Evolutionary conservation across 2,113 vertebrate species (phyloP).

Genomic region (Rhineura floridana): DNA sequence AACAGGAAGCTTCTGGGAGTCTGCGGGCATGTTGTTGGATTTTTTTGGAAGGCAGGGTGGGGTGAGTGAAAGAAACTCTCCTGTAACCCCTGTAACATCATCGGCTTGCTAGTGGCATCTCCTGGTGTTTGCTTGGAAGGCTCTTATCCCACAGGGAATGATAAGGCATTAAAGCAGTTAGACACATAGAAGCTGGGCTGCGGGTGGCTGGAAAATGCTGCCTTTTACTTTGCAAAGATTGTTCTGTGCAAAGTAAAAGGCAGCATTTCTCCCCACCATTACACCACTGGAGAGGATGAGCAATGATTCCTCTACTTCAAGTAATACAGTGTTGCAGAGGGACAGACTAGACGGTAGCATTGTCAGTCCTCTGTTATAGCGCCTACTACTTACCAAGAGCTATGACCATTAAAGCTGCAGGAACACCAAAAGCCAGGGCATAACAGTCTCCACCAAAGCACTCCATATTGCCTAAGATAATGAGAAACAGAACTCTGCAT

Average conservation of each 20-base stretch:
- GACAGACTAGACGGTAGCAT: background rate
- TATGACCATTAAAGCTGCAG: constrained; percentile 89
- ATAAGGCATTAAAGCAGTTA: background rate
- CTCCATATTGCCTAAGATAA: constrained; percentile 86
- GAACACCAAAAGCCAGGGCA: constrained; percentile 93
- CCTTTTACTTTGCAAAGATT: no score
- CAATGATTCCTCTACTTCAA: background rate
- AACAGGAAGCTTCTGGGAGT: constrained; percentile 16
- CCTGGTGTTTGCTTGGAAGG: constrained; percentile 42
- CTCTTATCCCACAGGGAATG: background rate
- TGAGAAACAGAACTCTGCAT: constrained; percentile 21
- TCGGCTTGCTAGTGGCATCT: background rate
- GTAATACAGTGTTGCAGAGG: background rate
- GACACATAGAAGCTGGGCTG: no score
- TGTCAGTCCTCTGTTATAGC: background rate
- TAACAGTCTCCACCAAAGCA: constrained; percentile 96
- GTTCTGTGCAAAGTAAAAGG: no score
- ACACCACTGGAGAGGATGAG: no score
- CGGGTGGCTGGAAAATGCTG: no score
- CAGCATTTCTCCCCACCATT: no score
- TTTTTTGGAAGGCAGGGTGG: background rate
- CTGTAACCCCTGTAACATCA: background rate
- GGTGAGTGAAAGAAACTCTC: constrained; percentile 21
- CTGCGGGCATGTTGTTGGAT: background rate
- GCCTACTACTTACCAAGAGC: constrained; percentile 85